Percentiles rank a stretch among this genome's conserved stretches.
These are phyloP conservation scores for Calycopis cecrops DNA, from an alignment of 1,140 invertebrate genomes.

Conservation along the genomic window DNA sequence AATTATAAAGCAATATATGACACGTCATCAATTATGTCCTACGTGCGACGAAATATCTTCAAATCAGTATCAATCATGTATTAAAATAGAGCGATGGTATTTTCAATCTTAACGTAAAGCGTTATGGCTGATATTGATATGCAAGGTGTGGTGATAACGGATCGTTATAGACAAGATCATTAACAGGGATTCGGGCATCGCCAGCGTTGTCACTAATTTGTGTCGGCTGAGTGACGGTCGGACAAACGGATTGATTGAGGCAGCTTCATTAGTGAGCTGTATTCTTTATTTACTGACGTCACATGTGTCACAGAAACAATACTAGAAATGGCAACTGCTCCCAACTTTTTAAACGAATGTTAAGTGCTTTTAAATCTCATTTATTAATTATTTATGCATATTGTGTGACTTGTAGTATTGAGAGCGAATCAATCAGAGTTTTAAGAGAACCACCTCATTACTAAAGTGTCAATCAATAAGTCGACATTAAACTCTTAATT, in stretches of 20 bases:
- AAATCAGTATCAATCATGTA: conserved; percentile 16
- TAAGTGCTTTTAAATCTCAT: too few relatives aligned
- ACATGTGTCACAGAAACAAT: conserved; percentile 17
- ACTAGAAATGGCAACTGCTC: neutral
- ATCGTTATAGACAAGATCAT: conserved; percentile 16
- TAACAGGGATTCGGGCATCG: conserved; percentile 41
- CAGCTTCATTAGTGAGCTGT: conserved; percentile 48
- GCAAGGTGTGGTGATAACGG: conserved; percentile 3
- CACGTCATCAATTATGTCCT: conserved; percentile 13
- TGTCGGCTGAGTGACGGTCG: conserved; percentile 41
- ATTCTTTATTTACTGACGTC: conserved; percentile 35
- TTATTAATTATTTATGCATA: too few relatives aligned
- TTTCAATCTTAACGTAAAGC: conserved; percentile 8
- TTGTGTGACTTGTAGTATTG: too few relatives aligned
- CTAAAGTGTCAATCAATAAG: too few relatives aligned
- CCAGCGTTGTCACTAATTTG: conserved; percentile 57
- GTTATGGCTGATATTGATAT: conserved; percentile 4
- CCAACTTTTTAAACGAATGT: too few relatives aligned
- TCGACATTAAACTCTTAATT: too few relatives aligned
- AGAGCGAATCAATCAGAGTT: too few relatives aligned
- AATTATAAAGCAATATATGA: conserved; percentile 15
- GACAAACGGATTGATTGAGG: conserved; percentile 59
- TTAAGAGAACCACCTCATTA: too few relatives aligned
- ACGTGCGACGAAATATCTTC: conserved; percentile 13
- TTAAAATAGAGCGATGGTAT: conserved; percentile 8